Percentiles rank a stretch among this genome's conserved stretches.
Conservation (phyloP, 2,888 invertebrate species). For the Caenorhabditis wallacei region DNA sequence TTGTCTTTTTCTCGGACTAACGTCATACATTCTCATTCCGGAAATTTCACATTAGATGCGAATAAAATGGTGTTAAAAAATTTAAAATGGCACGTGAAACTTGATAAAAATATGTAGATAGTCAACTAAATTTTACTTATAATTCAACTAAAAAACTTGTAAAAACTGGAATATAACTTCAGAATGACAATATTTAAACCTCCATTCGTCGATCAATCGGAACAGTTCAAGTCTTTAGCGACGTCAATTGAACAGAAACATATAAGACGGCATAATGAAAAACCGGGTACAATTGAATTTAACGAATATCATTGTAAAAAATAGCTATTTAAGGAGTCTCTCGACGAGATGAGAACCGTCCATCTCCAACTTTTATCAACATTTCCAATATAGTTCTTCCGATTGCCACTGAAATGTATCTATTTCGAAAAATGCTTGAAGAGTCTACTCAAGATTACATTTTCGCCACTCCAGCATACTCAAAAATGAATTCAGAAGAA, state of each 20-base stretch:
- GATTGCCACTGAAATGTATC: conserved; percentile 52
- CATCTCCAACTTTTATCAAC: conserved; percentile 40
- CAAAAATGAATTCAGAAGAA: conserved; percentile 57
- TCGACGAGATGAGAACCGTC: conserved; percentile 56
- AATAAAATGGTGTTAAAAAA: conserved; percentile 63
- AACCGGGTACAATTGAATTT: conserved; percentile 24
- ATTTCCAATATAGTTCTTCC: conserved; percentile 45
- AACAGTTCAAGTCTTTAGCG: conserved; percentile 43
- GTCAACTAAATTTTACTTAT: conserved; percentile 19
- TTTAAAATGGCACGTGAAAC: background rate
- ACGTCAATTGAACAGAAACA: conserved; percentile 60
- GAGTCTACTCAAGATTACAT: conserved; percentile 59
- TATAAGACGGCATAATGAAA: conserved; percentile 51
- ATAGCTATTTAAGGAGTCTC: conserved; percentile 47
- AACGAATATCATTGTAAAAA: background rate
- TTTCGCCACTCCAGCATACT: conserved; percentile 57
- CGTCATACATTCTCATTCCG: conserved; percentile 48
- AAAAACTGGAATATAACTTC: background rate
- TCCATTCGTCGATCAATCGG: conserved; percentile 40
- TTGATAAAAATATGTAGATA: conserved; percentile 26
- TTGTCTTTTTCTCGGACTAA: conserved; percentile 34
- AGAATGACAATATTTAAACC: conserved; percentile 37
- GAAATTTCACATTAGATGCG: conserved; percentile 60
- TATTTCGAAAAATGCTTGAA: conserved; percentile 60
- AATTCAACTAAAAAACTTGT: background rate